Evolutionary conservation across 2,888 invertebrate species (phyloP).

Genomic region (Parnassius mnemosyne): DNA sequence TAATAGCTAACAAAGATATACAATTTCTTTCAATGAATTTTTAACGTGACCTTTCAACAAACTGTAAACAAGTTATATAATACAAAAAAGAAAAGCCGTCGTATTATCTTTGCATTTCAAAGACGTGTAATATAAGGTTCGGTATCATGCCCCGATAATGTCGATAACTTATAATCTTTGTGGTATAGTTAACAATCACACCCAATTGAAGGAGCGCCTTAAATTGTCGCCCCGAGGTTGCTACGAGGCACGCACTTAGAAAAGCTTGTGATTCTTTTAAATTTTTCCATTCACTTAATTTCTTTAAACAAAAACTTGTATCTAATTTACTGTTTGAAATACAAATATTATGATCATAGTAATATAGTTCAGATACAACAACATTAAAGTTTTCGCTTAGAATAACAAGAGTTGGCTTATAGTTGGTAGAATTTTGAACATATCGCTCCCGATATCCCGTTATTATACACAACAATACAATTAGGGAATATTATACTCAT

Average conservation of each 20-base stretch:
- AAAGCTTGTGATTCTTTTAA: conserved; percentile 27
- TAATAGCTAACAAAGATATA: not conserved
- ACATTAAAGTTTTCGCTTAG: too few relatives aligned
- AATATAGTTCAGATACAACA: too few relatives aligned
- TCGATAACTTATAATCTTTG: conserved; percentile 71
- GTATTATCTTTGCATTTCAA: conserved; percentile 16
- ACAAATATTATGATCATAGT: not conserved
- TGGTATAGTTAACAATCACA: conserved; percentile 73
- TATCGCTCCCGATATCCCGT: too few relatives aligned
- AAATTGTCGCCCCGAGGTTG: conserved; percentile 72
- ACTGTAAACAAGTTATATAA: conserved; percentile 23
- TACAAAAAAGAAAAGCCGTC: conserved; percentile 4
- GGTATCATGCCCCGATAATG: conserved; percentile 55
- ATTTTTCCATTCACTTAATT: too few relatives aligned
- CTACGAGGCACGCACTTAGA: conserved; percentile 55
- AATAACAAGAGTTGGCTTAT: too few relatives aligned
- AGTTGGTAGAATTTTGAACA: too few relatives aligned
- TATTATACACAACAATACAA: too few relatives aligned
- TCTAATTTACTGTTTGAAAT: too few relatives aligned
- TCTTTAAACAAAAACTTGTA: too few relatives aligned
- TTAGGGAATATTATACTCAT: too few relatives aligned
- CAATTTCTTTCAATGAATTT: not conserved
- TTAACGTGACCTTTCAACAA: not conserved
- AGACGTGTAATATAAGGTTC: conserved; percentile 35
- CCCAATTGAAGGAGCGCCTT: conserved; percentile 50